These are phyloP conservation scores for Sceloporus undulatus DNA, from an alignment of 2,113 vertebrate species.

Conservation along the genomic window DNA sequence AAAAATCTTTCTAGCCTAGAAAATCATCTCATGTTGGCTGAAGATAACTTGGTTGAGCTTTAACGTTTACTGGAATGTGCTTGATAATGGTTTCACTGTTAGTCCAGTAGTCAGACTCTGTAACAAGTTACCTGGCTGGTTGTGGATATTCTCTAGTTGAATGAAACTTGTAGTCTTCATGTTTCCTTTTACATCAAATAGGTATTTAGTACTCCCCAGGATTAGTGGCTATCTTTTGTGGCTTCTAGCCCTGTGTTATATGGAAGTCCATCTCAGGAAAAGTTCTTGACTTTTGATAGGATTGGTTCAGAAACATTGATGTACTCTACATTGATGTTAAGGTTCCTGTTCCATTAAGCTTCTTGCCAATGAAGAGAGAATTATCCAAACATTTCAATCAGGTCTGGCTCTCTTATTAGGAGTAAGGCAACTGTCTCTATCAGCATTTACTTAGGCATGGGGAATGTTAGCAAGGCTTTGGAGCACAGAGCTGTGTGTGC, in stretches of 20 bases:
- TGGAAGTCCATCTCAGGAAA: neutral
- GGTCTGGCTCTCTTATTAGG: too few relatives aligned
- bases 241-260: neutral
- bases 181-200: neutral
- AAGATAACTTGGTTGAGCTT: too few relatives aligned
- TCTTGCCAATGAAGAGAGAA: neutral
- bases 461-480: too few relatives aligned
- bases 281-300: neutral
- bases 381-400: neutral
- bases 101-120: too few relatives aligned
- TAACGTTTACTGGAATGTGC: too few relatives aligned
- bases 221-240: neutral
- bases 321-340: neutral
- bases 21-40: too few relatives aligned
- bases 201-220: neutral
- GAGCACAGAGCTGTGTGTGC: too few relatives aligned
- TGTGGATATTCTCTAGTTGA: too few relatives aligned
- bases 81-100: too few relatives aligned
- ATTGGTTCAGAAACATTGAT: neutral
- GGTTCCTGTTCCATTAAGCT: neutral
- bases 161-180: neutral
- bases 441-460: too few relatives aligned
- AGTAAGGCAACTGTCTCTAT: too few relatives aligned
- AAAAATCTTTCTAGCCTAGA: too few relatives aligned
- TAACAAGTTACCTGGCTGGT: neutral